A percentile compares a stretch with the other conserved stretches of the same genome.
Evolutionary conservation across 2,113 vertebrate genomes (phyloP).

Genomic region (Alethe castanea): DNA sequence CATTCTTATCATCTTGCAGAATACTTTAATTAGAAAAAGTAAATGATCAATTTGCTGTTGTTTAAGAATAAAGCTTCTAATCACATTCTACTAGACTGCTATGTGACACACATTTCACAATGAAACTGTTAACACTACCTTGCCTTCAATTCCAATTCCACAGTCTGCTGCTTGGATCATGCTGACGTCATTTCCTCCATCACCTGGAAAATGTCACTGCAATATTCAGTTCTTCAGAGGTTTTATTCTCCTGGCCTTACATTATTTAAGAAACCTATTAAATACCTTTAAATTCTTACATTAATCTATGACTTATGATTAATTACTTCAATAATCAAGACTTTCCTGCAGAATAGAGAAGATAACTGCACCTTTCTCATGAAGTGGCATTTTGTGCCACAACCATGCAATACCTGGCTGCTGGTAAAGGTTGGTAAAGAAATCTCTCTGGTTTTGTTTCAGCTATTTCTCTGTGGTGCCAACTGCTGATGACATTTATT

Average conservation of each 20-base stretch:
- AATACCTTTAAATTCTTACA: not conserved
- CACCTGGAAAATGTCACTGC: constrained; percentile 76
- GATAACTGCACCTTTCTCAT: not conserved
- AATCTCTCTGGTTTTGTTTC: not conserved
- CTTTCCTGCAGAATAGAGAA: not conserved
- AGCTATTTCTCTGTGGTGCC: not conserved
- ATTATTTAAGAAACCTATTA: not conserved
- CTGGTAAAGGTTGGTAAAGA: no score
- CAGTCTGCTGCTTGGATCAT: constrained; percentile 98
- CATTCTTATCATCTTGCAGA: not conserved
- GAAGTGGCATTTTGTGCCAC: not conserved
- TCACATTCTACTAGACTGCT: not conserved
- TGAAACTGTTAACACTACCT: constrained; percentile 75
- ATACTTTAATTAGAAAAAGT: not conserved
- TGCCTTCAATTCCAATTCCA: constrained; percentile 90
- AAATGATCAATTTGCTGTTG: not conserved
- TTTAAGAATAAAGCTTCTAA: not conserved
- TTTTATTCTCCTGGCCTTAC: not conserved
- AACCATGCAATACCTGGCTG: not conserved
- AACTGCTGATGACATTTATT: not conserved
- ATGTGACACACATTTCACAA: not conserved
- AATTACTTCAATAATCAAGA: not conserved
- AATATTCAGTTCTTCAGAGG: not conserved
- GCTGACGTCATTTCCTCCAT: constrained; percentile 97
- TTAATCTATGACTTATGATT: not conserved